Conservation (phyloP, 2,797 vertebrate genomes). For the Cuculus canorus region DNA sequence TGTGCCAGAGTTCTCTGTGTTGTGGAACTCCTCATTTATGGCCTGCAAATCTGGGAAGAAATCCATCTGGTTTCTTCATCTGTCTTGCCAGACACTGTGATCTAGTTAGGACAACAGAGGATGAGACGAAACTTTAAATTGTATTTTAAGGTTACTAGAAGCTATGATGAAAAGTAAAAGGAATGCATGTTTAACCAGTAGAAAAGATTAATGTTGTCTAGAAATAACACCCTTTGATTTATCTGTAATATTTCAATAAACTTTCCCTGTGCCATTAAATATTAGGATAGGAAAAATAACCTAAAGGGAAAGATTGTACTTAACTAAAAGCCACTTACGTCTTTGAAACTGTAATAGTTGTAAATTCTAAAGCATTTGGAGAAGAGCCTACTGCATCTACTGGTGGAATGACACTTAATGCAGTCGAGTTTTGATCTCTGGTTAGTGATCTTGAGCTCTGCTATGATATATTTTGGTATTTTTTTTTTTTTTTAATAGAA, state of each 20-base stretch:
- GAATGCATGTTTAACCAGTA: background rate
- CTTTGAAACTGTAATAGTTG: background rate
- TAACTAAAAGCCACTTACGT: background rate
- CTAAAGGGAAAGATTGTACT: background rate
- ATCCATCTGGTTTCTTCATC: constrained; percentile 15
- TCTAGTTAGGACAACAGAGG: background rate
- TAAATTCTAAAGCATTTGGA: background rate
- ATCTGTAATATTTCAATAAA: background rate
- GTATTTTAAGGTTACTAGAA: background rate
- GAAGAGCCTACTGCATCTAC: background rate
- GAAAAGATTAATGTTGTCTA: background rate
- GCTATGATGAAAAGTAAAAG: background rate
- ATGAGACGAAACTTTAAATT: background rate
- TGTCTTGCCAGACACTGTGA: background rate
- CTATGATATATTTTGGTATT: background rate
- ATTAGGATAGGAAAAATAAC: background rate
- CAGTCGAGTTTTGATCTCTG: background rate
- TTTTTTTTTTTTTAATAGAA: background rate
- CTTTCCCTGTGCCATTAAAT: background rate
- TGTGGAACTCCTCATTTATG: background rate
- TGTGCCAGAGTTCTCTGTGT: background rate
- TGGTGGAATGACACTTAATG: background rate
- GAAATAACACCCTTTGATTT: background rate
- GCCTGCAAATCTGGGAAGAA: background rate
- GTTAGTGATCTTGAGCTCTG: background rate